Evolutionary conservation across 1,140 invertebrate genomes (phyloP).

Genomic region (Colletes gigas): DNA sequence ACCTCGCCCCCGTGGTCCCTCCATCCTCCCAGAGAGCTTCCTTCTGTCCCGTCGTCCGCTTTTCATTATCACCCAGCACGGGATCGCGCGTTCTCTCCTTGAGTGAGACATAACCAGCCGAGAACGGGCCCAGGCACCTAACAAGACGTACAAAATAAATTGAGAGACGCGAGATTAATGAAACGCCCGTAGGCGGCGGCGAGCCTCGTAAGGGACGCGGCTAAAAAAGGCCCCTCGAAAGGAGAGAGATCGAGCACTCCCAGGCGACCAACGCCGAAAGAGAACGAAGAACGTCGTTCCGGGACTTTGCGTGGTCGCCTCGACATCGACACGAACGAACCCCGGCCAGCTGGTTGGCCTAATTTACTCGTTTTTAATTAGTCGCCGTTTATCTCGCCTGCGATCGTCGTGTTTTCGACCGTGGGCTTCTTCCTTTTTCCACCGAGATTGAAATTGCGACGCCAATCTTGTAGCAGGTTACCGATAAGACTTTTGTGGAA

Average conservation of each 20-base stretch:
- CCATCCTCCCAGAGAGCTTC: constrained; percentile 6
- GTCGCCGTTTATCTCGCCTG: constrained; percentile 10
- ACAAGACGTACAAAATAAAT: constrained; percentile 81
- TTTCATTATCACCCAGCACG: constrained; percentile 65
- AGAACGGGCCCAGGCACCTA: constrained; percentile 68
- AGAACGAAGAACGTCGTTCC: not conserved
- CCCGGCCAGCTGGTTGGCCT: constrained; percentile 60
- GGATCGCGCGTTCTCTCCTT: constrained; percentile 63
- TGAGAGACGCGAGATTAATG: constrained; percentile 81
- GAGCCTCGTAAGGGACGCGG: constrained; percentile 71
- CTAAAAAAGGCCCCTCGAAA: constrained; percentile 69
- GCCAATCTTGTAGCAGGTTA: not conserved
- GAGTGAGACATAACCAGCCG: constrained; percentile 75
- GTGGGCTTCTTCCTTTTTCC: not conserved
- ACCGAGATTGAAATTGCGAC: not conserved
- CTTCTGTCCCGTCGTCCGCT: constrained; percentile 39
- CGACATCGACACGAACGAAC: constrained; percentile 25
- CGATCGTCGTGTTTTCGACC: constrained; percentile 3
- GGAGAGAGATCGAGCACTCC: constrained; percentile 55
- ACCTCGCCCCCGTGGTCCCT: not conserved
- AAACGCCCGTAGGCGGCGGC: constrained; percentile 77
- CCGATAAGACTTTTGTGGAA: not conserved
- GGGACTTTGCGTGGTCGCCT: constrained; percentile 16
- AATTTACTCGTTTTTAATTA: constrained; percentile 81
- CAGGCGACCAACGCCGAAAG: not conserved